Base-by-base conservation (phyloP, 1,140 invertebrate species). In the Temnothorax longispinosus region DNA sequence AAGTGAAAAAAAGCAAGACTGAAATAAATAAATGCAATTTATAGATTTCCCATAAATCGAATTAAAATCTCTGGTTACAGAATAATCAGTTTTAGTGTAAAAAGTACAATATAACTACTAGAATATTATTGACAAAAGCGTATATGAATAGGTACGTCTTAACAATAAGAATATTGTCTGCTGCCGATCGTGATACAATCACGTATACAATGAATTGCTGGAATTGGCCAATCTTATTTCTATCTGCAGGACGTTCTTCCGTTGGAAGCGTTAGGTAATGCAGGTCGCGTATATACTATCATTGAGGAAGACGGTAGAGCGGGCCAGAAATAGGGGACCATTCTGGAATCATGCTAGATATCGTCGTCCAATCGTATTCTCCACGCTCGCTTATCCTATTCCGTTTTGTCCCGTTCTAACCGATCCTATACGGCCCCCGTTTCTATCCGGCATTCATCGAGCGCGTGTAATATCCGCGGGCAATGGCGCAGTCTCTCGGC, bases 281-380 rank as follows among this genome's bases (percentile, higher is more conserved):
- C 91, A 71, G 64, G 85, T 91, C 81, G 89, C 90, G 89, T 89
- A 88, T 88, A 90, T 56, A 84, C 78, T 87, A 91, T 91, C 74
- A 77, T 65, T 54, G 76, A 80, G 50, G 62, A 52, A 75, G 60
- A 74, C 52, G 74, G 50, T 32, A 74, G 52, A 65, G 50, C 44
- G 52, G 54, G 44, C 81, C 76, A 80, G 89, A 88, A 88, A 91
- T 90, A 85, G 89, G 80, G 65, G 64, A 71, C 74, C 90, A 81
- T 91, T 90, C 86, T 85, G 86, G 78, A 91, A 92, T 92, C 87
- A 89, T 91, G 89, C 85, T 90, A 78, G 87, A 93, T 93, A 93
- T 92, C 91, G 87, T 56, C 80, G 62, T 88, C 71, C 85, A 91
- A 93, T 93, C 88, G 91, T 89, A 92, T 92, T 88, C 85, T 64